Evolutionary conservation across 2,113 vertebrate species (phyloP).

Genomic region (Tricholaema leucomelas): DNA sequence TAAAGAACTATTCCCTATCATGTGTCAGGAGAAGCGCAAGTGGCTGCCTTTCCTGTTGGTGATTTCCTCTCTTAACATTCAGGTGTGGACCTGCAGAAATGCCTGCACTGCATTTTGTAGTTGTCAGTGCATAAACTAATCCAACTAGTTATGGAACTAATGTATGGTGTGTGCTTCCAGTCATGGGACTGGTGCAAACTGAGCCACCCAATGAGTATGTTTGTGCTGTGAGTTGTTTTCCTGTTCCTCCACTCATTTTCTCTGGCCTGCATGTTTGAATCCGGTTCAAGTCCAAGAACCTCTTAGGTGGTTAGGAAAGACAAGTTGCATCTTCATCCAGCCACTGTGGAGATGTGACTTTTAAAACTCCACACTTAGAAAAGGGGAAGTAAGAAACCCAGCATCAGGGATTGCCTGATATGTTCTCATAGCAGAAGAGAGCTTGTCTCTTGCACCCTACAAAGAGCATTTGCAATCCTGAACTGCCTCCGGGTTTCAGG

Average conservation of each 20-base stretch:
- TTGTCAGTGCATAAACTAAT: background rate
- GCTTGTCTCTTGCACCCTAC: fast-evolving
- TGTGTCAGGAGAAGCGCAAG: fast-evolving
- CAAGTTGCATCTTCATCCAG: background rate
- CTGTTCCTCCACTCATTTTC: background rate
- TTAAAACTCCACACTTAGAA: background rate
- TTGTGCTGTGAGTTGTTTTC: background rate
- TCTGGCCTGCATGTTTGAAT: background rate
- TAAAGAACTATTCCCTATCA: background rate
- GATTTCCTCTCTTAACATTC: background rate
- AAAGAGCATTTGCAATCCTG: background rate
- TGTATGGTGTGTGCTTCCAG: background rate
- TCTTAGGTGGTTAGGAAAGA: background rate
- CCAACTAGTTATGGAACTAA: background rate
- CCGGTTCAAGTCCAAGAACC: background rate
- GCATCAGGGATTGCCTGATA: background rate
- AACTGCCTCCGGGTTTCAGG: background rate
- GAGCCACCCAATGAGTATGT: background rate
- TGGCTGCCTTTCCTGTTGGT: background rate
- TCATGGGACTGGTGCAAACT: background rate
- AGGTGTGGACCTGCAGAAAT: background rate
- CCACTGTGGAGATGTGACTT: background rate
- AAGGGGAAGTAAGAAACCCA: background rate
- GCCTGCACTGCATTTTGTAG: background rate
- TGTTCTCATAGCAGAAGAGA: background rate